Percentiles rank a stretch among this genome's conserved stretches.
Conservation (phyloP, 2,888 invertebrate genomes). For the Eustalomyia histrio region DNA sequence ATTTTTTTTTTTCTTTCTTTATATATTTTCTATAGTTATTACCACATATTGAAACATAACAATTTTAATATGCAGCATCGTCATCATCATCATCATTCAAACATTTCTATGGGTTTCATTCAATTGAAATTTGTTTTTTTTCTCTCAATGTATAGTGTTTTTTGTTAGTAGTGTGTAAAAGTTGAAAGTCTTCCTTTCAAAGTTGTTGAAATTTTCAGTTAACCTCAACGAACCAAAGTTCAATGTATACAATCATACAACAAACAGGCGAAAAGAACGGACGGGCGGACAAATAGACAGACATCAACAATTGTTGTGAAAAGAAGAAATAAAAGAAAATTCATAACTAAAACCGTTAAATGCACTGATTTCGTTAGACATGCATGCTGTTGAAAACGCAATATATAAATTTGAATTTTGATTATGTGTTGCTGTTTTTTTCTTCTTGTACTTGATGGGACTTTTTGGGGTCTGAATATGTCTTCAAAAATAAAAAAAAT, state of each 20-base stretch:
- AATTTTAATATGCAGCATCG: constrained; percentile 49
- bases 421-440: not conserved
- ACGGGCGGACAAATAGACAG: constrained; percentile 7
- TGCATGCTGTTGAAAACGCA: constrained; percentile 28
- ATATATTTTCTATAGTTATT: constrained; percentile 35
- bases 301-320: constrained; percentile 1
- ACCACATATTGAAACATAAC: constrained; percentile 49
- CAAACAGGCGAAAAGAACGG: constrained; percentile 11
- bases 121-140: constrained; percentile 49
- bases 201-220: constrained; percentile 58
- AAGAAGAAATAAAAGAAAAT: constrained; percentile 8
- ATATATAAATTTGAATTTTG: constrained; percentile 39
- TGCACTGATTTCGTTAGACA: constrained; percentile 57
- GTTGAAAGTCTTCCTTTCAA: constrained; percentile 55
- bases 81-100: constrained; percentile 47
- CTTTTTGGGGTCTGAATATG: not conserved
- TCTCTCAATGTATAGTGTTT: constrained; percentile 6
- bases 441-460: not conserved
- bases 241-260: constrained; percentile 28
- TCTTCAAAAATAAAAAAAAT: not conserved
- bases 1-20: not conserved
- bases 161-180: not conserved
- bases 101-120: constrained; percentile 60
- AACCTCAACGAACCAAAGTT: constrained; percentile 61
- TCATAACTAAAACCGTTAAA: constrained; percentile 43